These are phyloP conservation scores for Atta colombica DNA, from an alignment of 1,140 invertebrate species.

Conservation along the genomic window DNA sequence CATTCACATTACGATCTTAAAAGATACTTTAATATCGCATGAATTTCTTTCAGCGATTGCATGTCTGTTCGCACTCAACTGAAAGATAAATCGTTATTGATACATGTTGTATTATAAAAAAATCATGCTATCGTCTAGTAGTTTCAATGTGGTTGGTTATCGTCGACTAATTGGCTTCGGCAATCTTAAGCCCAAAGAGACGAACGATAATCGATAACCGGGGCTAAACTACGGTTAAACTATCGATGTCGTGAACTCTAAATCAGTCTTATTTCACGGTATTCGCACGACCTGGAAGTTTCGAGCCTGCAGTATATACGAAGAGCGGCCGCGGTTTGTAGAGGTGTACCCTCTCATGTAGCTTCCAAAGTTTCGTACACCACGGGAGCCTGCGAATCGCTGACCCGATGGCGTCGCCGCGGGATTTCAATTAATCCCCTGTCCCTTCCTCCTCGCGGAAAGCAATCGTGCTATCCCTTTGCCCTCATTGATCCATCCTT, in stretches of 20 bases:
- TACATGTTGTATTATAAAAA: slow-evolving; percentile 14
- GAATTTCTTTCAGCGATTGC: neutral
- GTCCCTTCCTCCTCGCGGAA: slow-evolving; percentile 66
- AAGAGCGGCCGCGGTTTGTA: slow-evolving; percentile 39
- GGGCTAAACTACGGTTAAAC: slow-evolving; percentile 61
- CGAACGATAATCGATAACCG: slow-evolving; percentile 51
- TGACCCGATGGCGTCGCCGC: slow-evolving; percentile 80
- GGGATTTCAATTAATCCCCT: slow-evolving; percentile 82
- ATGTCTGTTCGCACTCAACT: neutral
- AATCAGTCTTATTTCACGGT: slow-evolving; percentile 68
- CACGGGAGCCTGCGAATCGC: slow-evolving; percentile 75
- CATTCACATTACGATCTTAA: no score
- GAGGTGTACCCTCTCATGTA: slow-evolving; percentile 62
- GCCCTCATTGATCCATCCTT: slow-evolving; percentile 76
- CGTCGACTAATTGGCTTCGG: slow-evolving; percentile 14
- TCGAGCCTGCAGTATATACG: slow-evolving; percentile 62
- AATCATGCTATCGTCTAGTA: neutral
- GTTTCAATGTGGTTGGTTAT: slow-evolving; percentile 4
- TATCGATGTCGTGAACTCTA: slow-evolving; percentile 67
- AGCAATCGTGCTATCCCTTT: slow-evolving; percentile 74
- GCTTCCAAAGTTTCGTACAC: slow-evolving; percentile 71
- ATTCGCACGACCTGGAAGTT: slow-evolving; percentile 68
- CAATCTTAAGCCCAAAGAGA: neutral
- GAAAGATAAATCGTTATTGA: neutral
- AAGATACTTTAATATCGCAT: neutral